These are phyloP conservation scores for Anthopleura sola DNA, from an alignment of 64 coral and sea anemone species.

Conservation along the genomic window DNA sequence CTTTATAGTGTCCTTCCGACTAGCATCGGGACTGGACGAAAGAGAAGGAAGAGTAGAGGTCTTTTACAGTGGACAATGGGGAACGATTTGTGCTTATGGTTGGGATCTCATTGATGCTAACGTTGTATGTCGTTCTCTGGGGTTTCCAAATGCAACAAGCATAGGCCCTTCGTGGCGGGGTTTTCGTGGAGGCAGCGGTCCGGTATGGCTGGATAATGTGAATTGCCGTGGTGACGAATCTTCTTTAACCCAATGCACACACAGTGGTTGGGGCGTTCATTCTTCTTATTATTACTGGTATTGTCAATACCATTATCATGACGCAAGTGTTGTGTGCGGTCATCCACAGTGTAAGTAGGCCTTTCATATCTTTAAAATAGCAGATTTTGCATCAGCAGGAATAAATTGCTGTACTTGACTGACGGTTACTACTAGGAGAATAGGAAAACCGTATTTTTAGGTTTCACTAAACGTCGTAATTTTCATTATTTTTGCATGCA, in stretches of 20 bases:
- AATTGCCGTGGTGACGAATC: neutral
- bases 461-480: too few relatives aligned
- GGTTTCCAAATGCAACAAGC: neutral
- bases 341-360: neutral
- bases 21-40: neutral
- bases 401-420: too few relatives aligned
- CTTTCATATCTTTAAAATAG: neutral
- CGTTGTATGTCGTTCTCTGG: neutral
- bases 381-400: neutral
- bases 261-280: neutral
- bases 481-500: too few relatives aligned
- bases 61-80: conserved; percentile 6
- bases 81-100: neutral
- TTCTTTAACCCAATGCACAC: neutral
- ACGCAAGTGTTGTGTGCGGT: neutral
- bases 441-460: too few relatives aligned
- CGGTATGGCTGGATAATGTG: neutral
- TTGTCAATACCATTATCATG: neutral
- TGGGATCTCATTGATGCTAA: neutral
- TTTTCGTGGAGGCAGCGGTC: neutral
- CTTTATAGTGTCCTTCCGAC: neutral
- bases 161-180: neutral
- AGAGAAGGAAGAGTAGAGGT: neutral
- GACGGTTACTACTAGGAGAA: too few relatives aligned
- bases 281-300: neutral